Evolutionary conservation across 92 coral and sea anemone species (phyloP).

Genomic region (Siderastrea siderea): DNA sequence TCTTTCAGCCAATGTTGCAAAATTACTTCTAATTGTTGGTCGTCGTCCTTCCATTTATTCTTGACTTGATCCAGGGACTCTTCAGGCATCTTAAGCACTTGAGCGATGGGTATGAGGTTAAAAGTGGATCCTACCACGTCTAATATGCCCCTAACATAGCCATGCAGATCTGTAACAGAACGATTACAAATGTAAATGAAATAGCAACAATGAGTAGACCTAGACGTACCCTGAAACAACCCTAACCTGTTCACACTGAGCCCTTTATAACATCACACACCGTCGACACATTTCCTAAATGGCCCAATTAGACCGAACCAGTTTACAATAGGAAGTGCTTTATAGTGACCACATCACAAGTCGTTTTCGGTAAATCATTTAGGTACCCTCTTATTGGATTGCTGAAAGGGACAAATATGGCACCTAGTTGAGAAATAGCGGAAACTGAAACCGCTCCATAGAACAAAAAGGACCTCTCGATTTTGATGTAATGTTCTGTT

Average conservation of each 20-base stretch:
- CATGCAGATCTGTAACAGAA: not conserved
- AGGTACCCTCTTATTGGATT: too few relatives aligned
- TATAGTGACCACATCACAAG: too few relatives aligned
- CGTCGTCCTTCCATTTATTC: not conserved
- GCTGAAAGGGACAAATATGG: too few relatives aligned
- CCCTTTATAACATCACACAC: not conserved
- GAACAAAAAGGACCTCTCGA: too few relatives aligned
- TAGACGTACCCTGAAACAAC: too few relatives aligned
- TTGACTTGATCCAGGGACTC: not conserved
- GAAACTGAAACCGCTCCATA: too few relatives aligned
- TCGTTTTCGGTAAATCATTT: too few relatives aligned
- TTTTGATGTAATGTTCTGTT: too few relatives aligned
- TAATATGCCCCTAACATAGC: not conserved
- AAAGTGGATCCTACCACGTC: not conserved
- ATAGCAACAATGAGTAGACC: not conserved
- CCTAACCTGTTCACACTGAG: too few relatives aligned
- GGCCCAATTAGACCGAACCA: not conserved
- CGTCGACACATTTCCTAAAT: not conserved
- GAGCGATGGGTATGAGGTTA: not conserved
- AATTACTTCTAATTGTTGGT: not conserved
- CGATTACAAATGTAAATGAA: not conserved
- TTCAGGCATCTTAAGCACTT: not conserved
- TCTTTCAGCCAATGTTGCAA: not conserved
- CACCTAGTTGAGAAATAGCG: too few relatives aligned
- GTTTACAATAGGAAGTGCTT: too few relatives aligned